These are phyloP conservation scores for Phalanger gymnotis DNA, from an alignment of 2,797 vertebrate species.

Conservation along the genomic window DNA sequence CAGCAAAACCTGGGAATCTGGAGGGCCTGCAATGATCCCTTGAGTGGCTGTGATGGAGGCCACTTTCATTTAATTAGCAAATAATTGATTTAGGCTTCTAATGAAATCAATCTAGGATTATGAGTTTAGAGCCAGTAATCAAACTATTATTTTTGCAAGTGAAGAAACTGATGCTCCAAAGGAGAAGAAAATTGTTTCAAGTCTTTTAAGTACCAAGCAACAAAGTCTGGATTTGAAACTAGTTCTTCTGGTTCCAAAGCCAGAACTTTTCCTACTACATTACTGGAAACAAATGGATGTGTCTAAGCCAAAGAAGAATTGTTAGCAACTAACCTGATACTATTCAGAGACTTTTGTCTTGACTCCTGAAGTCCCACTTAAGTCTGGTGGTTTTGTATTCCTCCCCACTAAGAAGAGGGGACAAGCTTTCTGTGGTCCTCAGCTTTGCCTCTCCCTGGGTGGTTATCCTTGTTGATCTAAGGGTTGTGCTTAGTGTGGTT, in stretches of 20 bases:
- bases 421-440: neutral
- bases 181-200: neutral
- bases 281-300: neutral
- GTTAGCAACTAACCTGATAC: neutral
- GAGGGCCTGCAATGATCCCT: constrained; percentile 46
- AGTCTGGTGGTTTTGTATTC: neutral
- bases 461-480: neutral
- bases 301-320: neutral
- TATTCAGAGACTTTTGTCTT: neutral
- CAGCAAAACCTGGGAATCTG: constrained; percentile 56
- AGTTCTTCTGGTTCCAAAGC: neutral
- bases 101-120: neutral
- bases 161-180: neutral
- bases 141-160: neutral
- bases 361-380: neutral
- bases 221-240: neutral
- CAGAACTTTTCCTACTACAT: neutral
- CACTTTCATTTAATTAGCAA: neutral
- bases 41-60: neutral
- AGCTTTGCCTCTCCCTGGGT: neutral
- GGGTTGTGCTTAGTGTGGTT: neutral
- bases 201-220: neutral
- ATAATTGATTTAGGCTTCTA: neutral
- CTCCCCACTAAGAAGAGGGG: neutral
- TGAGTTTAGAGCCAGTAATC: neutral